Evolutionary conservation across 2,888 invertebrate genomes (phyloP).

Genomic region (Drosophila atripex): DNA sequence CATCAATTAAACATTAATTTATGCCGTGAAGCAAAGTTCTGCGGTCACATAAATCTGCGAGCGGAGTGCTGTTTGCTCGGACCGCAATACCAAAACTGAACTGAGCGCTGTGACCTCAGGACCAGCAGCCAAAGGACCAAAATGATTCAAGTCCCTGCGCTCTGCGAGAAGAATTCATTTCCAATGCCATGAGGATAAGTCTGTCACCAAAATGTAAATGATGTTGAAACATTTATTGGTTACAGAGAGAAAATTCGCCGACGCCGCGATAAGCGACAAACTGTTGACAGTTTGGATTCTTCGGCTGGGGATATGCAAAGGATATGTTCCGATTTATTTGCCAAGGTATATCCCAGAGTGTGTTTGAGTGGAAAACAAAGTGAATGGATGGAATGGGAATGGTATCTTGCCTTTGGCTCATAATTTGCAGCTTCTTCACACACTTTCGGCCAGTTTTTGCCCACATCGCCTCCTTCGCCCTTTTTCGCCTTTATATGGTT

Average conservation of each 20-base stretch:
- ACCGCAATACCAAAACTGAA: constrained; percentile 34
- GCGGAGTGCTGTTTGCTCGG: constrained; percentile 53
- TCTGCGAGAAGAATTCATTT: constrained; percentile 37
- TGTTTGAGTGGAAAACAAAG: constrained; percentile 19
- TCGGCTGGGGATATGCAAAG: constrained; percentile 10
- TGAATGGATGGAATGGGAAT: constrained; percentile 7
- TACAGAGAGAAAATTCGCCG: constrained; percentile 38
- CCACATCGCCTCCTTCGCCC: background rate
- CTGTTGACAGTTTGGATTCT: constrained; percentile 47
- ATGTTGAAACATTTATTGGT: constrained; percentile 66
- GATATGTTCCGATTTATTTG: constrained; percentile 44
- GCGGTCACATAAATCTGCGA: constrained; percentile 72
- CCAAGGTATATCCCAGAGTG: constrained; percentile 14
- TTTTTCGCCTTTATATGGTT: constrained; percentile 54
- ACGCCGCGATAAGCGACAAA: constrained; percentile 43
- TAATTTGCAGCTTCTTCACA: constrained; percentile 56
- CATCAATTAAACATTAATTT: constrained; percentile 73
- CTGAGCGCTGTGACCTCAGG: constrained; percentile 29
- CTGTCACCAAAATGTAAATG: constrained; percentile 61
- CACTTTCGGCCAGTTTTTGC: constrained; percentile 23
- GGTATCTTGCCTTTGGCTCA: constrained; percentile 49
- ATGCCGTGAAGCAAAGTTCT: constrained; percentile 67
- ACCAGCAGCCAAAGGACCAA: constrained; percentile 32
- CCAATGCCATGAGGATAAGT: constrained; percentile 44
- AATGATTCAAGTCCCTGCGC: constrained; percentile 59